Conservation (phyloP, 2,888 invertebrate genomes). For the Orchesellides sinensis region DNA sequence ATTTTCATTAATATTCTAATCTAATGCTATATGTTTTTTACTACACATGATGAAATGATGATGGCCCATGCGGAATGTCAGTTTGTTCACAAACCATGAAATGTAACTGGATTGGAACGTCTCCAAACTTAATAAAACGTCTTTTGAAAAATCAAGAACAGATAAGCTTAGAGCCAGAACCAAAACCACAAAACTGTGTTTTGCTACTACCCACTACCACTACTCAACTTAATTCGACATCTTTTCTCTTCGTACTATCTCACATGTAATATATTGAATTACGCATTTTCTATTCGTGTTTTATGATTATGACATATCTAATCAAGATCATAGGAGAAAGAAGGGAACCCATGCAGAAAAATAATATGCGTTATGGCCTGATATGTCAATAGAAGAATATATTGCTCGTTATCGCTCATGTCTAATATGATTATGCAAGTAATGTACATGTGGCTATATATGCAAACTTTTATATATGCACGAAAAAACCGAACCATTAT, state of each 20-base stretch:
- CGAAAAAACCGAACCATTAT: conserved; percentile 2
- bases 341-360: conserved; percentile 7
- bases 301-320: conserved; percentile 55
- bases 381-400: not conserved
- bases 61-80: not conserved
- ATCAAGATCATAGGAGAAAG: conserved; percentile 44
- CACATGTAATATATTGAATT: no score
- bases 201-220: no score
- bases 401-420: conserved; percentile 12
- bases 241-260: no score
- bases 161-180: not conserved
- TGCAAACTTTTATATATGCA: not conserved
- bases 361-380: not conserved
- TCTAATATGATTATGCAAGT: no score
- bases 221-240: no score
- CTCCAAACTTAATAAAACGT: not conserved
- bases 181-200: conserved; percentile 37
- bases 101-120: conserved; percentile 17
- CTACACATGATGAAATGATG: not conserved
- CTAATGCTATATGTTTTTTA: not conserved
- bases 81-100: not conserved
- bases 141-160: conserved; percentile 12
- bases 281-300: conserved; percentile 28
- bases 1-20: not conserved
- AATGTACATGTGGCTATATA: not conserved